These are phyloP conservation scores for Scyliorhinus canicula DNA, from an alignment of 2,797 vertebrate genomes.

Conservation along the genomic window DNA sequence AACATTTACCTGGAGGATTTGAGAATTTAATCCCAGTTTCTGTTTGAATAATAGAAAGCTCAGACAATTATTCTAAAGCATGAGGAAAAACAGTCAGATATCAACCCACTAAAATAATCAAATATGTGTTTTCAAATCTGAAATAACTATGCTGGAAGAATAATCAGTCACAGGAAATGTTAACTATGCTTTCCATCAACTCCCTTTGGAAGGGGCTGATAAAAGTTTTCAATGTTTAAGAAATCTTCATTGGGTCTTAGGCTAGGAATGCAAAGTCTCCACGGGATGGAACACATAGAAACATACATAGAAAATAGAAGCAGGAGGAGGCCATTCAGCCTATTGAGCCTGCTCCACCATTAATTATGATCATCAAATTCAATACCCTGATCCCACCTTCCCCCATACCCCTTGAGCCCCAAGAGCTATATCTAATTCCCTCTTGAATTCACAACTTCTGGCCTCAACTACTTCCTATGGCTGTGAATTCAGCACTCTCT, in stretches of 20 bases:
- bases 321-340: too few species aligned
- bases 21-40: neutral
- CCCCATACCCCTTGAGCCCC: too few species aligned
- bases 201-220: neutral
- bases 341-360: too few species aligned
- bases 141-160: neutral
- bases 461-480: too few species aligned
- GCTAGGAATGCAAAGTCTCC: neutral
- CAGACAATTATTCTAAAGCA: neutral
- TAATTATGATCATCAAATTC: too few species aligned
- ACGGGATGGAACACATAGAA: too few species aligned
- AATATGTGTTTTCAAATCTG: neutral
- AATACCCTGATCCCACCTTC: too few species aligned
- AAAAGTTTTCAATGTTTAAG: neutral
- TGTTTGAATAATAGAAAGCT: neutral
- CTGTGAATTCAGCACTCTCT: too few species aligned
- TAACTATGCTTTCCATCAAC: neutral
- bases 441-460: too few species aligned
- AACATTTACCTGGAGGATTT: neutral
- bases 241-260: neutral
- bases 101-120: neutral
- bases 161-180: neutral
- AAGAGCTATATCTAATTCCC: too few species aligned
- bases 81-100: neutral
- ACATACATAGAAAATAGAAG: too few species aligned